Evolutionary conservation across 2,113 vertebrate genomes (phyloP), one percentile per base, ranked within the genome.

Genomic region (Apeltes quadracus): DNA sequence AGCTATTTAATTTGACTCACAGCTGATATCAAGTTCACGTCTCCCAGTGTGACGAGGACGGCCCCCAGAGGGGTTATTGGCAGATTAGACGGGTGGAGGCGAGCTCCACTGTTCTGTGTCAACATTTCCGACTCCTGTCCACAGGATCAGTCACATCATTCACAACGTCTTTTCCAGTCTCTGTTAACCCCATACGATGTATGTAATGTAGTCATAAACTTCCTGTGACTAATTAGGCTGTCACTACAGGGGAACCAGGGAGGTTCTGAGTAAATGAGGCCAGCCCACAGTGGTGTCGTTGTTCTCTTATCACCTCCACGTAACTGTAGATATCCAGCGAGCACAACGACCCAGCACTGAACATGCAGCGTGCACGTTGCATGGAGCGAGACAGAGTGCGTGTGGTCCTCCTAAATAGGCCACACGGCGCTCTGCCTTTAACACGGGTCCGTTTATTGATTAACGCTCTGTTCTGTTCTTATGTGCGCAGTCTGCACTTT

Each of bases 1-100:
- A 75, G 64, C 59, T 85, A 87, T 91, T 90, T 85, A 84, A 83
- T 83, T 81, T 84, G 65, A 72, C 62, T 79, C 57, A 62, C 73
- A 81, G 75, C 75, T 79, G 72, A 62, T 81, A 76, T 72, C 57
- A 70, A 82, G 61, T 65, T 59, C 46, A 38, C 20, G 58, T 25
- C 65, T 25, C 20, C 44, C 34, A 54, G 57, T 72, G 69, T 73
- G 77, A 27, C n/a, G 25, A 58, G 56, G 69, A 65, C 69, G 63
- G 43, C 44, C 64, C 66, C 79, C 78, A 56, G 58, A 61, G 66
- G 71, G 56, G 56, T 62, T 71, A 61, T 50, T 53, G 50, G 54
- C 41, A 44, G 53, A 54, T 54, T 27, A 54, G 25, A 54, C 23
- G 74, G 80, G 76, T 84, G 71, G 27, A 69, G 12, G 18, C 14